Evolutionary conservation across 2,113 vertebrate genomes (phyloP), one percentile per base, ranked within the genome.

Genomic region (Oncorhynchus kisutch): DNA sequence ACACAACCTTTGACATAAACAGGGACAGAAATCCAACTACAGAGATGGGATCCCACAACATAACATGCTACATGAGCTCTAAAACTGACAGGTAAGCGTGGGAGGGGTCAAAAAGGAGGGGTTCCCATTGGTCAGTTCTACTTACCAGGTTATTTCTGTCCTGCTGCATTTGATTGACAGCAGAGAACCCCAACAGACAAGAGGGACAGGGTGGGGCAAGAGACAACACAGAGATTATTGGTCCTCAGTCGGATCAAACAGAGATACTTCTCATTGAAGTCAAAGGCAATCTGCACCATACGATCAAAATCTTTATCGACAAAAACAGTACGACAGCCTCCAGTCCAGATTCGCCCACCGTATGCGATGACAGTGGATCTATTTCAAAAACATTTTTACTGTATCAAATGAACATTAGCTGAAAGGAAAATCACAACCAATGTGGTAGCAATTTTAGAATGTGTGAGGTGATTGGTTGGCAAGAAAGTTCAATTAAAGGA

Each of bases 131-230:
- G 83, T 82, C 67, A 83, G 45, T 86, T 86, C 78, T 88, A 97
- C 96, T 98, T 92, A 99, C 97, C 97, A 97, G 86, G 94, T 94
- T 98, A 95, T 99, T 99, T 95, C 96, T 98, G 95, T 98, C 97
- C 95, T 99, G 96, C 96, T 95, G 92, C 86, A 94, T 92, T 62
- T 90, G 94, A 94, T 93, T 92, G 88, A 92, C 84, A 93, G 88
- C 90, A 93, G 88, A 92, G 91, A 93, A 87, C 89, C 90, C 93
- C 85, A 91, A 75, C 84, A 89, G 80, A 92, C 89, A 85, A 82
- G 74, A 82, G 84, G 60, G 84, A 51, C 80, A 73, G 78, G 87
- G 77, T 70, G 84, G 84, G 86, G 82, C 49, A 91, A 54, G 89
- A 93, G 85, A 93, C 87, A 92, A 90, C 77, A 93, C 78, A 91